These are phyloP conservation scores for Sula dactylatra DNA, from an alignment of 2,113 vertebrate species.

Conservation along the genomic window DNA sequence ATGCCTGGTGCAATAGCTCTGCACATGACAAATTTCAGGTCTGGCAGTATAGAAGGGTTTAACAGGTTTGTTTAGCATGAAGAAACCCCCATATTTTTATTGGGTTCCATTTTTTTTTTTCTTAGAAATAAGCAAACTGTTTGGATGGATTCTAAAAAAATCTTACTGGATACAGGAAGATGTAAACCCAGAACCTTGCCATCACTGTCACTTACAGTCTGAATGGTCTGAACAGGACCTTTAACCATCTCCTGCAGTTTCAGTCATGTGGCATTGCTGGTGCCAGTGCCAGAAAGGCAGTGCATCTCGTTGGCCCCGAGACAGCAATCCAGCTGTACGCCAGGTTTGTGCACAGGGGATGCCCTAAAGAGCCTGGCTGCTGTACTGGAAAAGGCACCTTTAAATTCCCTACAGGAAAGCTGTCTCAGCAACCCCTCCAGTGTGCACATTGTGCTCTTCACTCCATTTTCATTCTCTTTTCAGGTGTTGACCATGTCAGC, in stretches of 20 bases:
- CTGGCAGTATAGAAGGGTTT: neutral
- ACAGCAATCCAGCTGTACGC: fast-evolving
- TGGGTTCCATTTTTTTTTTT: neutral
- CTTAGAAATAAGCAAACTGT: neutral
- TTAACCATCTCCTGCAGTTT: neutral
- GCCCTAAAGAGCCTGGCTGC: neutral
- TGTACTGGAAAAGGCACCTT: neutral
- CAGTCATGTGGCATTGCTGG: neutral
- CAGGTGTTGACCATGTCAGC: slow-evolving; percentile 86
- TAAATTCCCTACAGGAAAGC: neutral
- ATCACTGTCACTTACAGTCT: neutral
- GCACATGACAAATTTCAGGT: neutral
- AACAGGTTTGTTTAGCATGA: neutral
- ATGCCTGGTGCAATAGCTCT: neutral
- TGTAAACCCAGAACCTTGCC: neutral
- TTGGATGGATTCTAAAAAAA: neutral
- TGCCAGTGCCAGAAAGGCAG: neutral
- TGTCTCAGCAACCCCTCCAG: neutral
- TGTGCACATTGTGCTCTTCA: neutral
- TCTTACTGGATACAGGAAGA: neutral
- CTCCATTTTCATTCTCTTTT: slow-evolving; percentile 43
- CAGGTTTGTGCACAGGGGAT: neutral
- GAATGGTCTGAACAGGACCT: neutral
- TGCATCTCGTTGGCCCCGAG: fast-evolving
- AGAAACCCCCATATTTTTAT: neutral